Conservation (phyloP, 64 coral and sea anemone species). For the Catalaphyllia jardinei region DNA sequence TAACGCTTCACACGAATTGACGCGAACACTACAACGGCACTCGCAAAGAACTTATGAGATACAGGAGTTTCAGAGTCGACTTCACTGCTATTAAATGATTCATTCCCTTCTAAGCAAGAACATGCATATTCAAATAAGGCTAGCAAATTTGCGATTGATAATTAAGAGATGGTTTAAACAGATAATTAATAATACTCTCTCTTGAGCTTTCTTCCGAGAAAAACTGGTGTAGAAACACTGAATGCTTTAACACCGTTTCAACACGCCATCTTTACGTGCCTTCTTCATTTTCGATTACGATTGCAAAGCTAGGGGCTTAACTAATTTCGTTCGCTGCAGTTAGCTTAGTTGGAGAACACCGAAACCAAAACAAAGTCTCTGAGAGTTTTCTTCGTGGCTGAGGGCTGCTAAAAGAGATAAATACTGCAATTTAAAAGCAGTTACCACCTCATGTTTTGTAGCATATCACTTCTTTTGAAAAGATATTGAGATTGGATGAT, state of each 20-base stretch:
- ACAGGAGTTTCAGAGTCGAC: no score
- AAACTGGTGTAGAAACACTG: no score
- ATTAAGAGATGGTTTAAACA: background rate
- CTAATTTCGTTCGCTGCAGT: no score
- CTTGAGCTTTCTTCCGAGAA: no score
- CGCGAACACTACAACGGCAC: background rate
- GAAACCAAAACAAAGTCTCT: background rate
- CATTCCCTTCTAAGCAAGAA: background rate
- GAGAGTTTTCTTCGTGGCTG: background rate
- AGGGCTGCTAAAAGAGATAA: conserved; percentile 5
- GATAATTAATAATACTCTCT: background rate
- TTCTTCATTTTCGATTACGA: no score
- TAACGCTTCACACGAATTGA: background rate
- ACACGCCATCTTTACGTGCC: no score
- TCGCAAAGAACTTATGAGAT: no score
- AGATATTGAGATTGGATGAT: conserved; percentile 21
- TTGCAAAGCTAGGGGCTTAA: no score
- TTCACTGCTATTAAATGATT: no score
- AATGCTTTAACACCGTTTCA: no score
- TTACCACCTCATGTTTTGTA: background rate
- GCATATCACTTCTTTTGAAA: background rate
- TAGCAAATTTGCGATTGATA: background rate
- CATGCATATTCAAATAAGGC: background rate
- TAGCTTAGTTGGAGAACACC: background rate
- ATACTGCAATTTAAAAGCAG: background rate